phyloP scores from a whole-genome alignment of 1,140 invertebrate species.

The Calephelis virginiensis region DNA sequence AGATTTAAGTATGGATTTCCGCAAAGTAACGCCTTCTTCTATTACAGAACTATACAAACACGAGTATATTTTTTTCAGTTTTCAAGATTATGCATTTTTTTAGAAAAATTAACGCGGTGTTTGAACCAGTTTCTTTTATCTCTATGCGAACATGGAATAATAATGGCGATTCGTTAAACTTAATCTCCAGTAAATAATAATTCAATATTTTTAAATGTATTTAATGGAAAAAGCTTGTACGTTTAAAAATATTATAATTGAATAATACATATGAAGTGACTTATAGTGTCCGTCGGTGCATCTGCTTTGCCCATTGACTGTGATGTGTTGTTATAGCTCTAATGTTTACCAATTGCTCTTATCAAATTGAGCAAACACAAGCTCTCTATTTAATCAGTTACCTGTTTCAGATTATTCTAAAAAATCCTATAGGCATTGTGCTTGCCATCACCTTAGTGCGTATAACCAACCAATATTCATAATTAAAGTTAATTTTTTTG shows the following conservation, averaged over 20 bases:
- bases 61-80: no score
- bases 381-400: conserved; percentile 1
- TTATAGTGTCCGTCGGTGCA: conserved; percentile 18
- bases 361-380: neutral
- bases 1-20: no score
- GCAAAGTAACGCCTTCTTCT: no score
- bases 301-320: conserved; percentile 19
- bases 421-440: no score
- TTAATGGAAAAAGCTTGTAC: conserved; percentile 15
- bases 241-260: neutral
- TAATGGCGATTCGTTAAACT: neutral
- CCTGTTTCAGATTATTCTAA: no score
- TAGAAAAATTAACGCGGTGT: no score
- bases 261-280: conserved; percentile 2
- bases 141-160: conserved; percentile 3
- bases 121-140: conserved; percentile 2
- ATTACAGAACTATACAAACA: no score
- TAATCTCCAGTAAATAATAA: neutral
- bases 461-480: no score
- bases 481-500: no score
- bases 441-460: no score
- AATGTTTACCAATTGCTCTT: conserved; percentile 1
- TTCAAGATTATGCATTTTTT: no score
- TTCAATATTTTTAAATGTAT: conserved; percentile 11
- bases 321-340: conserved; percentile 19